phyloP scores from a whole-genome alignment of 2,113 vertebrate genomes.

The Eidolon helvum region DNA sequence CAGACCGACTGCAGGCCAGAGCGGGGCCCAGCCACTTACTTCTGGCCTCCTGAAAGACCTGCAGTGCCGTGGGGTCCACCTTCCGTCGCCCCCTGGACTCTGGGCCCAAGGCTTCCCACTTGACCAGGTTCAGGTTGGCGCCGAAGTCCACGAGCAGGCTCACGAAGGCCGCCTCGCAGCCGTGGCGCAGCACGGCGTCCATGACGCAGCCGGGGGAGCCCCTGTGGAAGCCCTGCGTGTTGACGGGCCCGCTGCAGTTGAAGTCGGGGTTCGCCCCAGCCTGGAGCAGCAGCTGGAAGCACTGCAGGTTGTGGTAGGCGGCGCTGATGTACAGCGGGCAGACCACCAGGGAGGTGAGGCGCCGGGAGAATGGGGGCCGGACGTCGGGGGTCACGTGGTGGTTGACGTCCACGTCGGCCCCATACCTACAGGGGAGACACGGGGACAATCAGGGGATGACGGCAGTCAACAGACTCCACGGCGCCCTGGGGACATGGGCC shows the following conservation, averaged over 20 bases:
- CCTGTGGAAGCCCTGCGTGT: slow-evolving; percentile 86
- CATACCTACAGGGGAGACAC: slow-evolving; percentile 82
- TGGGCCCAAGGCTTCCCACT: slow-evolving; percentile 83
- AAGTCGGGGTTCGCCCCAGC: slow-evolving; percentile 95
- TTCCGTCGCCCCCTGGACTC: slow-evolving; percentile 86
- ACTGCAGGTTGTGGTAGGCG: slow-evolving; percentile 94
- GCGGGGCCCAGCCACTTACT: slow-evolving; percentile 83
- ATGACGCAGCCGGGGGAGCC: slow-evolving; percentile 92
- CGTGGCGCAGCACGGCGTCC: slow-evolving; percentile 92
- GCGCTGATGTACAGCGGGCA: slow-evolving; percentile 96
- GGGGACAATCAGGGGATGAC: background rate
- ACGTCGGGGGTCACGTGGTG: slow-evolving; percentile 85
- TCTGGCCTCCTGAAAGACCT: slow-evolving; percentile 89
- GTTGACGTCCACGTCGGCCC: slow-evolving; percentile 94
- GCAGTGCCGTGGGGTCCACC: slow-evolving; percentile 90
- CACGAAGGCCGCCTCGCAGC: slow-evolving; percentile 90
- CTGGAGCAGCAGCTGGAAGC: slow-evolving; percentile 92
- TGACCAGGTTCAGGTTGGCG: slow-evolving; percentile 89
- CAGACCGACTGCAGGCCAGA: background rate
- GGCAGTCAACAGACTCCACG: too few relatives aligned
- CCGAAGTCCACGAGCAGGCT: slow-evolving; percentile 93
- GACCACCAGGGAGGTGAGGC: slow-evolving; percentile 92
- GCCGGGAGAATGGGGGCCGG: slow-evolving; percentile 83
- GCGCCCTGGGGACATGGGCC: background rate
- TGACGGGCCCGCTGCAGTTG: slow-evolving; percentile 92